These are phyloP conservation scores for Semnornis frantzii DNA, from an alignment of 2,113 vertebrate species.

Conservation along the genomic window DNA sequence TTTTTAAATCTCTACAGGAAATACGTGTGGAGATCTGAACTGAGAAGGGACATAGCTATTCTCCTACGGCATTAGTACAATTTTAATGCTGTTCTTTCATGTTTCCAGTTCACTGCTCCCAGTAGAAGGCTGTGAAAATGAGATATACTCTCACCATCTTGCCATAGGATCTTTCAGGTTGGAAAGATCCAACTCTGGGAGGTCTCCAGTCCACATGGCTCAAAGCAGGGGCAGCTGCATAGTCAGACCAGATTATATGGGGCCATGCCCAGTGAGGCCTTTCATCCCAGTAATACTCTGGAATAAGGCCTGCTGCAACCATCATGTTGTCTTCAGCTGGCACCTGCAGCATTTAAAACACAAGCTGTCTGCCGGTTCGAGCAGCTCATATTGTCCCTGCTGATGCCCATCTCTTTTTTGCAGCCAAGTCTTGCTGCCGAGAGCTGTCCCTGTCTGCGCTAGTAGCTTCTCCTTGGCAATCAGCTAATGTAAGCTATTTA, in stretches of 20 bases:
- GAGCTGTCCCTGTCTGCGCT: not conserved
- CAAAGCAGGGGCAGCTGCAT: not conserved
- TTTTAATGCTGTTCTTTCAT: not conserved
- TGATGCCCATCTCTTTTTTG: constrained; percentile 8
- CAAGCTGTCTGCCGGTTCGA: not conserved
- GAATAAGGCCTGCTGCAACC: not conserved
- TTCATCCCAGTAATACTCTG: not conserved
- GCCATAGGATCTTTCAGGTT: not conserved
- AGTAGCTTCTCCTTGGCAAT: not conserved
- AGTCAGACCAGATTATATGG: not conserved
- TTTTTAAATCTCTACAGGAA: not conserved
- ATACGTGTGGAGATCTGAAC: not conserved
- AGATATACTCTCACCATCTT: not conserved
- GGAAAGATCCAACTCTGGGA: not conserved
- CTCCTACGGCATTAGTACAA: rapidly evolving
- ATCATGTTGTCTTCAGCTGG: not conserved
- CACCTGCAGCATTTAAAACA: not conserved
- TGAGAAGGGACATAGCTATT: not conserved
- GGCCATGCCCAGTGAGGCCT: not conserved
- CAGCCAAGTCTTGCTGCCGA: not conserved
- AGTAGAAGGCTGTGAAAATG: not conserved
- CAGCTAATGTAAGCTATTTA: not conserved
- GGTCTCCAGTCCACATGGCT: not conserved
- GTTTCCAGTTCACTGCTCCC: not conserved
- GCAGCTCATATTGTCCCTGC: not conserved